Percentiles rank a stretch among this genome's conserved stretches.
phyloP scores from a whole-genome alignment of 2,888 invertebrate genomes.

The Mechanitis messenoides region DNA sequence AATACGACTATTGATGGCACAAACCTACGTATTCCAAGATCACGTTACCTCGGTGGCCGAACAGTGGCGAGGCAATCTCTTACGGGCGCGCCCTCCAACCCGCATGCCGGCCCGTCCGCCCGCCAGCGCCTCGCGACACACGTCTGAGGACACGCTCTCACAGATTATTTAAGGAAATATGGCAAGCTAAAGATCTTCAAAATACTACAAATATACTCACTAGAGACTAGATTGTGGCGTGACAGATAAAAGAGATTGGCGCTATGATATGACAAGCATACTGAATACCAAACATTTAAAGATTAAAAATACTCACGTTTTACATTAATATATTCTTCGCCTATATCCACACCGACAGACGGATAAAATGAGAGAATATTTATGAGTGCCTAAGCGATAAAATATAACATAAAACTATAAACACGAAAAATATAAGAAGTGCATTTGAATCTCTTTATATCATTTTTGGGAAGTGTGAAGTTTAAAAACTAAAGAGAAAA shows the following conservation, averaged over 20 bases:
- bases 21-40: neutral
- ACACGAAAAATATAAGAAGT: neutral
- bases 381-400: slow-evolving; percentile 1
- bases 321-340: slow-evolving; percentile 57
- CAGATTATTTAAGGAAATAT: too few species aligned
- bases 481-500: too few species aligned
- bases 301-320: slow-evolving; percentile 54
- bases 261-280: neutral
- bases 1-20: too few species aligned
- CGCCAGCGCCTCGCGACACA: slow-evolving; percentile 76
- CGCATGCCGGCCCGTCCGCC: slow-evolving; percentile 61
- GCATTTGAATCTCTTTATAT: neutral
- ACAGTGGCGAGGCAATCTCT: slow-evolving; percentile 82
- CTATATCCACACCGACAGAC: slow-evolving; percentile 43
- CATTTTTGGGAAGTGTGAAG: too few species aligned
- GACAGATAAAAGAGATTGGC: too few species aligned
- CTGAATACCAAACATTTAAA: slow-evolving; percentile 35
- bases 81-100: slow-evolving; percentile 81
- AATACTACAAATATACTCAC: too few species aligned
- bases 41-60: slow-evolving; percentile 73
- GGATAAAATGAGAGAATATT: slow-evolving; percentile 26
- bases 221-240: too few species aligned
- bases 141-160: slow-evolving; percentile 51
- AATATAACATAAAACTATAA: neutral
- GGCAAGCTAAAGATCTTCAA: too few species aligned